Base-by-base conservation (phyloP, 1,140 invertebrate genomes). In the Drosophila miranda region DNA sequence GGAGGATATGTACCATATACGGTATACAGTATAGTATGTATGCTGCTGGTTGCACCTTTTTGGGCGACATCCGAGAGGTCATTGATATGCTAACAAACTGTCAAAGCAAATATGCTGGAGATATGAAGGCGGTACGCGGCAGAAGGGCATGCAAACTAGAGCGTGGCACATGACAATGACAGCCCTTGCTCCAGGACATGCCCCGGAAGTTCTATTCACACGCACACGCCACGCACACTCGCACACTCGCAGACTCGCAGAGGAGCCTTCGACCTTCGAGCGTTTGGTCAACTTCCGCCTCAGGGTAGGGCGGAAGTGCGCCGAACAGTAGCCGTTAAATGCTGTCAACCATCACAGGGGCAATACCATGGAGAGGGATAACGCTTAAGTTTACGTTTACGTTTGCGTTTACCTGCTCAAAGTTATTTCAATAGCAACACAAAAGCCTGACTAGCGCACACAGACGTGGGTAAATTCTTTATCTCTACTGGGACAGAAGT, bases 31-130 rank as follows among this genome's bases (percentile, higher is more conserved):
- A 21, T 56, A 58, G 2, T 38, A 38, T 38, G 19, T 19, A 38
- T 38, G 11, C 34, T 67, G 58, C 34, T 44, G 48, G 54, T 41
- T 54, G 48, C 75, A 72, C 51, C 80, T 62, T 76, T 53, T 58
- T 61, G 50, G 55, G 55, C 64, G 53, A 63, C 61, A 48, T 11
- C 45, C 51, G 19, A 55, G 62, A 52, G 69, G 64, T 54, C 70
- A 79, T 79, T 83, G 79, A 83, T 79, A 84, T 79, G 80, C 80
- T 58, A 62, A 51, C 75, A 75, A 72, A 75, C 58, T 69, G 80
- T 63, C 72, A 73, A 73, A 84, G 80, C 76, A 84, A 83, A 83
- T 84, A 62, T 79, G 59, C 64, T 54, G 50, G 41, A 44, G 49
- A 50, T 11, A 44, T 34, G 46, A 53, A 16, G 60, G 26, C 38